phyloP scores from a whole-genome alignment of 64 coral and sea anemone species.

The Montipora capricornis region DNA sequence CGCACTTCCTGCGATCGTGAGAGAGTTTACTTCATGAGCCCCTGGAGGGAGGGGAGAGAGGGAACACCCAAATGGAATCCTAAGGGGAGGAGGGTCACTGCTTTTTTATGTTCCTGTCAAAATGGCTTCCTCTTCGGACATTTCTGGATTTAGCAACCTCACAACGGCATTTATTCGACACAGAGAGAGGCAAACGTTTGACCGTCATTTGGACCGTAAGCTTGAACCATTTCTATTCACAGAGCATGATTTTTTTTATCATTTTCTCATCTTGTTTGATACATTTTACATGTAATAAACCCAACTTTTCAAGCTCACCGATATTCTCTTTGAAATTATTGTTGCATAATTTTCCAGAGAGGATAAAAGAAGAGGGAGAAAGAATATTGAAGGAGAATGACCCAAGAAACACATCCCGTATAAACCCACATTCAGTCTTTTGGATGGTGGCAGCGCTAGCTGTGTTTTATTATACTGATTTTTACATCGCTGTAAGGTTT shows the following conservation, averaged over 20 bases:
- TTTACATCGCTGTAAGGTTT: slow-evolving; percentile 93
- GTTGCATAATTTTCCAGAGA: slow-evolving; percentile 50
- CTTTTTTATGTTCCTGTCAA: background rate
- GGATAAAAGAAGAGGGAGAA: slow-evolving; percentile 78
- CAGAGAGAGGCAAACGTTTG: slow-evolving; percentile 43
- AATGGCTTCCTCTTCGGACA: slow-evolving; percentile 61
- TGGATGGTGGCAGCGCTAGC: slow-evolving; percentile 96
- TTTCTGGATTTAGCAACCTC: slow-evolving; percentile 45
- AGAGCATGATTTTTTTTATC: background rate
- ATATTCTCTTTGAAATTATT: background rate
- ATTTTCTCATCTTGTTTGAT: background rate
- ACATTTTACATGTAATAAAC: no score
- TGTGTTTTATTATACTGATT: slow-evolving; percentile 98
- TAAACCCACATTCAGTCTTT: slow-evolving; percentile 94
- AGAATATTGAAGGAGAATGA: slow-evolving; percentile 87
- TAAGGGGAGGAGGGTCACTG: background rate
- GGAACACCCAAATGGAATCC: no score
- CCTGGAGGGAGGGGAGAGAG: background rate
- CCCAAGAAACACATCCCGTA: slow-evolving; percentile 73
- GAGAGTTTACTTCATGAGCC: background rate
- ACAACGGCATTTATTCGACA: slow-evolving; percentile 79
- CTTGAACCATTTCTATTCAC: background rate
- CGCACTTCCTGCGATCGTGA: slow-evolving; percentile 18
- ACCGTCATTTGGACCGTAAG: slow-evolving; percentile 70
- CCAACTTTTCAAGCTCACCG: no score